Conservation (phyloP, 2,888 invertebrate genomes). For the Sussaba pulchella region DNA sequence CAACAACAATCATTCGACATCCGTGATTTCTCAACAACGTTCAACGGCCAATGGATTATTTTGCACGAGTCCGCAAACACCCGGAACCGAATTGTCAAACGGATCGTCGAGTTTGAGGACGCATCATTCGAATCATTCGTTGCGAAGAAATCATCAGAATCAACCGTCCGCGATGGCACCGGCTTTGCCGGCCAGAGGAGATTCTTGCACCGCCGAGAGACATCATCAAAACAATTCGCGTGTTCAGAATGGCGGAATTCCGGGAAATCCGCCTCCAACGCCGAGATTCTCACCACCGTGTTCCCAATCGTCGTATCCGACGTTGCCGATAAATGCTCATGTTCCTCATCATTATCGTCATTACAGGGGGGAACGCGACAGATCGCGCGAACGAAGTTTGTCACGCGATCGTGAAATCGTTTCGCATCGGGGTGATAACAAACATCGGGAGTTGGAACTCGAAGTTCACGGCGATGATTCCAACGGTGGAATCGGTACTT, state of each 20-base stretch:
- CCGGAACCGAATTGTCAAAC: slow-evolving; percentile 47
- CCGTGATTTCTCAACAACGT: slow-evolving; percentile 63
- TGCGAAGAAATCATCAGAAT: slow-evolving; percentile 68
- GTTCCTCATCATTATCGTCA: slow-evolving; percentile 79
- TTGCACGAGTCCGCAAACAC: slow-evolving; percentile 57
- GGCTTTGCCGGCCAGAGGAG: slow-evolving; percentile 75
- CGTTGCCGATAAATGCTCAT: slow-evolving; percentile 81
- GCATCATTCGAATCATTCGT: slow-evolving; percentile 76
- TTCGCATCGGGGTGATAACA: slow-evolving; percentile 58
- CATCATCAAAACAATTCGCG: slow-evolving; percentile 58
- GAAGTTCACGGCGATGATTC: slow-evolving; percentile 65
- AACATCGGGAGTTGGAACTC: slow-evolving; percentile 59
- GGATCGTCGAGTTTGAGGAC: slow-evolving; percentile 50
- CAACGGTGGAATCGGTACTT: slow-evolving; percentile 64
- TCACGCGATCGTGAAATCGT: slow-evolving; percentile 64
- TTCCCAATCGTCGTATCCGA: slow-evolving; percentile 78
- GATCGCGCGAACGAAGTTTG: slow-evolving; percentile 62
- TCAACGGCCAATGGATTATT: slow-evolving; percentile 56
- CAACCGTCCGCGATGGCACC: slow-evolving; percentile 65
- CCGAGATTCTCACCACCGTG: slow-evolving; percentile 69
- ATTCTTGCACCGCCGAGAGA: slow-evolving; percentile 68
- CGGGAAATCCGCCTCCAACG: slow-evolving; percentile 64
- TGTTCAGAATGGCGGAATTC: slow-evolving; percentile 63
- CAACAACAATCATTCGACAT: slow-evolving; percentile 60
- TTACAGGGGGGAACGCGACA: slow-evolving; percentile 74